Evolutionary conservation across 92 coral and sea anemone species (phyloP).

Genomic region (Palythoa grandis): DNA sequence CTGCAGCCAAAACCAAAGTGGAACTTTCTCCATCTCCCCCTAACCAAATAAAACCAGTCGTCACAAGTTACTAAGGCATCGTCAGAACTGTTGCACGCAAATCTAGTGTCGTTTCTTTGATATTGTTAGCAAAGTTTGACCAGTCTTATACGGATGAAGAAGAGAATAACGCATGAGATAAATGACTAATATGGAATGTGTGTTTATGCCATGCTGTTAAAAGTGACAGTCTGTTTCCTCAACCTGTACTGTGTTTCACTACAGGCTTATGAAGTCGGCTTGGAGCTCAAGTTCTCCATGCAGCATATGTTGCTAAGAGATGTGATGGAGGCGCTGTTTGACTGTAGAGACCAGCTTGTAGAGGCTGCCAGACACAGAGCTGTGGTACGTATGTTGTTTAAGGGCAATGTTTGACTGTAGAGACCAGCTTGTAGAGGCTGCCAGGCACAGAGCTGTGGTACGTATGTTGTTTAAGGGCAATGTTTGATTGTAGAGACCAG

Average conservation of each 20-base stretch:
- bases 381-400: constrained; percentile 57
- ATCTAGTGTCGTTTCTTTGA: no score
- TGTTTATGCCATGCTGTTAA: no score
- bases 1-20: no score
- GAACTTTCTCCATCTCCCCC: no score
- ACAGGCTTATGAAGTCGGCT: constrained; percentile 89
- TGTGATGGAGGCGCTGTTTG: constrained; percentile 87
- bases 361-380: constrained; percentile 95
- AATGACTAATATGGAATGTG: no score
- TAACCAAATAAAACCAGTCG: no score
- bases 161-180: no score
- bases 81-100: no score
- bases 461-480: constrained; percentile 50
- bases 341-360: constrained; percentile 91
- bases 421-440: constrained; percentile 90
- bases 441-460: constrained; percentile 91
- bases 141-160: no score
- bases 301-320: constrained; percentile 90
- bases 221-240: no score
- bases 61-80: no score
- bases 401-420: constrained; percentile 88
- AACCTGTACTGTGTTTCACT: neutral
- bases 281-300: constrained; percentile 97
- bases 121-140: no score
- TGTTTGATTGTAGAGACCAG: constrained; percentile 94